Evolutionary conservation across 2,113 vertebrate species (phyloP), one percentile per base, ranked within the genome.

Genomic region (Telmatochromis sp.): DNA sequence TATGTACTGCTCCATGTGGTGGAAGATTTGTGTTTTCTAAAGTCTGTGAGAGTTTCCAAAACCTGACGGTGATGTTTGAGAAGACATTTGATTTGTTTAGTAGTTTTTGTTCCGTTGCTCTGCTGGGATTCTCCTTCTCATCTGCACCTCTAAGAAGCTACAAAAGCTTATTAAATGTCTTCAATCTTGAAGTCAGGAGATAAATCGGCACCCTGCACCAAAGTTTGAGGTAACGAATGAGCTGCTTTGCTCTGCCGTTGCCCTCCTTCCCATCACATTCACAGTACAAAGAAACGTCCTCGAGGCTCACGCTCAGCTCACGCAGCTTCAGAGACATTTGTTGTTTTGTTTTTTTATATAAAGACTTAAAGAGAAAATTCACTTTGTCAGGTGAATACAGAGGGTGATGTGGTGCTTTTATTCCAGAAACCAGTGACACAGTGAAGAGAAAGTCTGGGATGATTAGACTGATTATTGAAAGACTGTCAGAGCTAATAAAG

Each of bases 261-360:
- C 78, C 21, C 60, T 42, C 1, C 35, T 60, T 70, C 58, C 79
- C 58, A 3, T 31, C 65, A n/a, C 58, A 40, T 89, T 89, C 58
- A 23, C 73, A 70, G 85, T 6, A 88, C 75, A 86, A 86, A 88
- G 88, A 82, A n/a, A 84, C 10, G 10, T 89, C 88, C 86, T 88
- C 6, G 7, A 88, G 88, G 80, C 81, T 83, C 68, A 8, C 6
- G 9, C 80, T 80, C 5, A 2, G 28, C 84, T 80, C 58, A 9
- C 17, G 6, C n/a, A 1, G 75, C 79, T 86, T 88, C 83, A 90
- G 47, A 90, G 60, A 68, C 6, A 3, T 23, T 57, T 8, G 21
- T 81, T 78, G 83, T 81, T 40, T 37, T 10, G 35, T 37, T n/a
- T n/a, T 82, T 86, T 91, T 40, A 11, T 47, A 13, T 45, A 17